Percentiles rank a stretch among this genome's conserved stretches.
These are phyloP conservation scores for Poecile montanus DNA, from an alignment of 2,797 vertebrate species.

Conservation along the genomic window DNA sequence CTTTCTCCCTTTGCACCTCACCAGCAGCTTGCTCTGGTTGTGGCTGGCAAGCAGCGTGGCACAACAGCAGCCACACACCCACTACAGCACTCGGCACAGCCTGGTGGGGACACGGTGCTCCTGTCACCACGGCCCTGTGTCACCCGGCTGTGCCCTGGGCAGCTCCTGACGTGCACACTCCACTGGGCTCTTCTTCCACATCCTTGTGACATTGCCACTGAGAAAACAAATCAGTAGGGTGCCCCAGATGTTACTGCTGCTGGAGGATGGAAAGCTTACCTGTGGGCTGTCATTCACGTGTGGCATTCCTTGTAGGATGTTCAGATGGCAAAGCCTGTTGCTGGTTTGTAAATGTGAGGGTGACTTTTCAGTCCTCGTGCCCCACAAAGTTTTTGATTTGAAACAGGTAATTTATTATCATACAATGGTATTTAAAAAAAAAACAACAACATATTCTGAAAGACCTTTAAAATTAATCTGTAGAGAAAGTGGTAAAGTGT, in stretches of 20 bases:
- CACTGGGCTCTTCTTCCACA: not conserved
- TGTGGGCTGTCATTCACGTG: not conserved
- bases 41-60: not conserved
- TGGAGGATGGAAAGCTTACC: not conserved
- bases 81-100: not conserved
- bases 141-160: not conserved
- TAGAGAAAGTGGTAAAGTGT: not conserved
- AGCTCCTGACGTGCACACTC: fast-evolving
- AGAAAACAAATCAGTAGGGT: not conserved
- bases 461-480: not conserved
- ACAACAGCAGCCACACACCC: not conserved
- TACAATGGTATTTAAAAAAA: too few species aligned
- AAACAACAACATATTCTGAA: not conserved
- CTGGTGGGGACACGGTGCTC: not conserved
- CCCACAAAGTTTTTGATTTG: not conserved
- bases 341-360: not conserved
- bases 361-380: not conserved
- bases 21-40: not conserved
- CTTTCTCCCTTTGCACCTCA: not conserved
- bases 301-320: not conserved
- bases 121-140: not conserved
- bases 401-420: not conserved
- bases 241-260: not conserved
- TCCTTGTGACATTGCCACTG: not conserved
- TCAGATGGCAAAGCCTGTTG: not conserved